Percentiles rank a stretch among this genome's conserved stretches.
Conservation (phyloP, 2,113 vertebrate genomes). For the Agelaius phoeniceus region DNA sequence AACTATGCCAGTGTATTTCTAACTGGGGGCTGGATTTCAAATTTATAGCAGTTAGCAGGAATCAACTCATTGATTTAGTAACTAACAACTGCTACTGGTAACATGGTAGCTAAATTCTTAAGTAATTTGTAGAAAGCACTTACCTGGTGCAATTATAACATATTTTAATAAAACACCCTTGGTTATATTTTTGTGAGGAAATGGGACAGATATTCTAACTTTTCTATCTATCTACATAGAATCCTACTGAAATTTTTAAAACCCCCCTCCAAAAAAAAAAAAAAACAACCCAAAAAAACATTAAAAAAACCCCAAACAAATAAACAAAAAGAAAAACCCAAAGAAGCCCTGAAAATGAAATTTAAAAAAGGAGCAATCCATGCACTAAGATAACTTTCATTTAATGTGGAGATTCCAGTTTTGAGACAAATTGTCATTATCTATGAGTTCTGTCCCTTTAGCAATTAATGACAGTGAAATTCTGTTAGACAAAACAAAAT, state of each 20-base stretch:
- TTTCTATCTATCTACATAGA: background rate
- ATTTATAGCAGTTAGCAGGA: background rate
- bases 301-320: background rate
- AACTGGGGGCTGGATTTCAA: background rate
- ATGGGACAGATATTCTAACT: background rate
- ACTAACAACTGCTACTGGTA: background rate
- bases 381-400: background rate
- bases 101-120: background rate
- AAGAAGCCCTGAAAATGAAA: background rate
- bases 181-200: background rate
- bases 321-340: background rate
- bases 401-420: background rate
- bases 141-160: fast-evolving
- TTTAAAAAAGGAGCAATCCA: background rate
- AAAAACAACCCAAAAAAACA: background rate
- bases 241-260: background rate
- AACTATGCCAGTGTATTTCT: background rate
- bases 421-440: background rate
- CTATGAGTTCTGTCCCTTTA: background rate
- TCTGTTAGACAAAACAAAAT: background rate
- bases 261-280: no score
- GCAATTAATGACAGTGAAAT: background rate
- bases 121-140: background rate
- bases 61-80: background rate
- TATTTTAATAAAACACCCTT: background rate